Evolutionary conservation across 2,113 vertebrate genomes (phyloP).

Genomic region (Chinchilla lanigera): DNA sequence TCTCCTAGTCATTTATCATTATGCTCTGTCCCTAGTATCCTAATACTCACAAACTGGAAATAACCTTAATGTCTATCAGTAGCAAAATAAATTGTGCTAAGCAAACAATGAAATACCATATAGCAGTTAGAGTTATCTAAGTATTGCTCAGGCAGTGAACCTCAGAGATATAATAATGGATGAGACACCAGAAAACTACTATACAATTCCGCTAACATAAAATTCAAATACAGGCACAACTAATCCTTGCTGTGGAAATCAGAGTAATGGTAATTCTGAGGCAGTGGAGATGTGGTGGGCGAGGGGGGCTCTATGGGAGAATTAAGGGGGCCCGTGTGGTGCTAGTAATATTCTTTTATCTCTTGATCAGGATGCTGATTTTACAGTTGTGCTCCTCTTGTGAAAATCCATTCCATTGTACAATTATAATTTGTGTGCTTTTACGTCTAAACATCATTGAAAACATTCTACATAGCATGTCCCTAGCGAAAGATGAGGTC

Average conservation of each 20-base stretch:
- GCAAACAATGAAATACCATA: background rate
- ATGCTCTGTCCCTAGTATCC: background rate
- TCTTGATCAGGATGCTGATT: background rate
- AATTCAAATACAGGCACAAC: background rate
- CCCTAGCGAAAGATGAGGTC: background rate
- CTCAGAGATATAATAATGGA: background rate
- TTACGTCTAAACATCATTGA: background rate
- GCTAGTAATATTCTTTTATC: background rate
- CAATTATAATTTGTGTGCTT: background rate
- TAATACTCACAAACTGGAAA: background rate
- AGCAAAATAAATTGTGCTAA: background rate
- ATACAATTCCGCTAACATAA: background rate
- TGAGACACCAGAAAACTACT: background rate
- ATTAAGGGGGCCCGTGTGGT: accelerated
- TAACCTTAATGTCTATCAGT: background rate
- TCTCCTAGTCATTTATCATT: background rate
- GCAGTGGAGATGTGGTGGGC: background rate
- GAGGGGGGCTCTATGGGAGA: background rate
- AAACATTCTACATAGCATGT: background rate
- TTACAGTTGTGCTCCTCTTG: background rate
- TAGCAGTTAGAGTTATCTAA: background rate
- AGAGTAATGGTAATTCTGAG: background rate
- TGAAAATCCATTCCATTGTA: background rate
- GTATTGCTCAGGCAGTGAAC: background rate
- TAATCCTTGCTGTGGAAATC: background rate